Conservation (phyloP, 2,888 invertebrate species). For the Sisyra nigra region DNA sequence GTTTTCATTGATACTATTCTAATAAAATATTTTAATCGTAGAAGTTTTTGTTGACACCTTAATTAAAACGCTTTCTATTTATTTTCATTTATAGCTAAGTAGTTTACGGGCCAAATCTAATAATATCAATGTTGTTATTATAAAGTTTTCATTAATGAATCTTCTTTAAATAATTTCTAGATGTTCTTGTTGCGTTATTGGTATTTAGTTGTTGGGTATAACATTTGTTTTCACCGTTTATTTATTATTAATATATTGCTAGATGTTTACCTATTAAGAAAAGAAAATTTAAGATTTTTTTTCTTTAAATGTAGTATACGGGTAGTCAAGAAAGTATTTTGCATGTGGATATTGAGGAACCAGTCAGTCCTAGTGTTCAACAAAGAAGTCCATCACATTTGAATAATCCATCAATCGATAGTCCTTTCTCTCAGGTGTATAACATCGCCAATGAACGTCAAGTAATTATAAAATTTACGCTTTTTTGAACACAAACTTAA, state of each 20-base stretch:
- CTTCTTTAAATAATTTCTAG: neutral
- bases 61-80: no score
- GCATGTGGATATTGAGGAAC: slow-evolving; percentile 50
- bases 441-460: neutral
- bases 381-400: slow-evolving; percentile 19
- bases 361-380: slow-evolving; percentile 22
- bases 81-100: no score
- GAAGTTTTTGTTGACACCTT: no score
- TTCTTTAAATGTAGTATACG: slow-evolving; percentile 53
- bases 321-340: slow-evolving; percentile 75
- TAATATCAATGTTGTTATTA: no score
- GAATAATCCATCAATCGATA: slow-evolving; percentile 20
- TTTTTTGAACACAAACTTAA: neutral
- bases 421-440: neutral
- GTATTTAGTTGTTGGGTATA: neutral
- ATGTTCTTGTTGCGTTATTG: neutral
- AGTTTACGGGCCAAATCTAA: no score
- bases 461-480: neutral
- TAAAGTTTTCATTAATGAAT: neutral
- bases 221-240: neutral
- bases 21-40: no score
- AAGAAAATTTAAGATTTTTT: neutral
- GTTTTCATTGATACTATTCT: no score
- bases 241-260: no score
- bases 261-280: neutral